Evolutionary conservation across 2,797 vertebrate genomes (phyloP), one percentile per base, ranked within the genome.

Genomic region (Hipposideros larvatus): DNA sequence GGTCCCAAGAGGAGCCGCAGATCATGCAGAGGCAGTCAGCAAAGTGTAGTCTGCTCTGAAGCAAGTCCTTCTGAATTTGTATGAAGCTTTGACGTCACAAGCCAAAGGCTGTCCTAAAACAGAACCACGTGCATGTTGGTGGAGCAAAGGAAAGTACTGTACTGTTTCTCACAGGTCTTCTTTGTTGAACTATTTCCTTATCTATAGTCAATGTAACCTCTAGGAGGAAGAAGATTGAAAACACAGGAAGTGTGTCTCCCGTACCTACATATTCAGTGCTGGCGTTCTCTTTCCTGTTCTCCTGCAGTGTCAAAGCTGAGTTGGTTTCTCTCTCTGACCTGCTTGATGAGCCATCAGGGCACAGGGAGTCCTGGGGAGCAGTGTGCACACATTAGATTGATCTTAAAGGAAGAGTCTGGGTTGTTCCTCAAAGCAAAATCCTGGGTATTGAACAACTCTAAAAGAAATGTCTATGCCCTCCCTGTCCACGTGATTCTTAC

Each of bases 151-250:
- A 34, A 66, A 13, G 43, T 0, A 1, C 14, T 89, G 22, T 59
- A 24, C 28, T 77, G 8, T 61, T 3, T 21, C 85, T 71, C 6
- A 14, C 4, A 68, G 15, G 28, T n/a, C 28, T 84, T 65, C 43
- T 34, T 51, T 28, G 24, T 13, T 86, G 55, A 95, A 88, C 26
- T 48, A 59, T 41, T 43, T 92, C 16, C 65, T 85, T 88, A 28
- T 16, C n/a, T 51, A 31, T 53, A 24, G 28, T 68, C 74, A 86
- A 2, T 57, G 8, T 59, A 79, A 68, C 53, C 37, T 55, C 9
- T 28, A 41, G 15, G 15, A 74, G 43, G 41, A 93, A 77, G 65
- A 85, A 75, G 43, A 74, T 1, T 4, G 15, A 22, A 87, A 91
- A 71, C 22, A 65, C 15, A 31, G 26, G n/a, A 65, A 88, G 65